Evolutionary conservation across 1,140 invertebrate genomes (phyloP), one percentile per base, ranked within the genome.

Genomic region (Megalopta genalis): DNA sequence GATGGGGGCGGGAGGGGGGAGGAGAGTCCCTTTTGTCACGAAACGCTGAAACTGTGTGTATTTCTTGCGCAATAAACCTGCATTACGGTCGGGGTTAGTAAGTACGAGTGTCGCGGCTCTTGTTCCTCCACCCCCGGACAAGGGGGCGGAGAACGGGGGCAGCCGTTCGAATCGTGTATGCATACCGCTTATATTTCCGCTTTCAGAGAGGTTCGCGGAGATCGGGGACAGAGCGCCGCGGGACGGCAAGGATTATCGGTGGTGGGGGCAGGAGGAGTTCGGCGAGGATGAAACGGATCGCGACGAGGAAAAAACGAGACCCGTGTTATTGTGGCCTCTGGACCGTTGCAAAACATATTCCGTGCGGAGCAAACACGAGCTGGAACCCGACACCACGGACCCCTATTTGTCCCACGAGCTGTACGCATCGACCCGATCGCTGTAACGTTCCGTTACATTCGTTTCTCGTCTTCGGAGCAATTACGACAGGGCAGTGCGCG

Each of bases 161-260:
- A n/a, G 32, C 37, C 21, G 54, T 73, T 72, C 72, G 66, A 68
- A 14, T 54, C 57, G 52, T 65, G 62, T 78, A 71, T 49, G 57
- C 59, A 52, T 46, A 52, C 25, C n/a, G 32, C 59, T 85, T 78
- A 82, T 74, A 81, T 82, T 85, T 78, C 70, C 79, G 83, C 32
- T 82, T 82, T 6, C 74, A 82, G 84, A 66, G 54, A 64, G 27
- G 27, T 23, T 25, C 6, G 23, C n/a, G 42, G 73, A 80, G 21
- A 69, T 54, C 62, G 16, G 7, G 42, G n/a, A 62, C n/a, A 10
- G 21, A 12, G 69, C 39, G 12, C 14, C 21, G 18, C 25, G 37
- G 27, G 68, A 68, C 23, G 74, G 37, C 54, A 60, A 39, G 62
- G 81, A 83, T 75, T 71, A 80, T 75, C 62, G 52, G 23, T 9